Conservation (phyloP, 92 coral and sea anemone genomes). For the Umimayanthus chanpuru region DNA sequence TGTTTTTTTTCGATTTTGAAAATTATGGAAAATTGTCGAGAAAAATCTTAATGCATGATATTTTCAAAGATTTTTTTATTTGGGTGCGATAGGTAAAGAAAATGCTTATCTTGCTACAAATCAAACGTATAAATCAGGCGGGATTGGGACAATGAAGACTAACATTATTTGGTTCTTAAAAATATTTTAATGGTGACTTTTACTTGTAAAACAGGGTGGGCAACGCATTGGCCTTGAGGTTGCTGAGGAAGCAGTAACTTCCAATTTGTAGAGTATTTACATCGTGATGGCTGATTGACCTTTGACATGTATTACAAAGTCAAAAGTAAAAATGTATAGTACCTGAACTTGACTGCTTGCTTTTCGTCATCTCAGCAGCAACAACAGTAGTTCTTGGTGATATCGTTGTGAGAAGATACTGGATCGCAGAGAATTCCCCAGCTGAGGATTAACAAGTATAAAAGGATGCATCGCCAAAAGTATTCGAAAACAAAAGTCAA, state of each 20-base stretch:
- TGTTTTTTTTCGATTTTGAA: too few species aligned
- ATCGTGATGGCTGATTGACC: background rate
- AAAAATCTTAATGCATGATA: too few species aligned
- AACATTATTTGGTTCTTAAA: too few species aligned
- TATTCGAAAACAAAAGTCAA: background rate
- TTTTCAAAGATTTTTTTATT: too few species aligned
- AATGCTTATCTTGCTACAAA: too few species aligned
- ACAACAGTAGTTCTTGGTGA: background rate
- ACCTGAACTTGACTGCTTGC: background rate
- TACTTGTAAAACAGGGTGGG: too few species aligned
- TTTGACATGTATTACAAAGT: background rate
- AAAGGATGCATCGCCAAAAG: background rate
- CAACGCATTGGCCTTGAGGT: background rate
- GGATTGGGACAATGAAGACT: too few species aligned
- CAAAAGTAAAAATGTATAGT: background rate
- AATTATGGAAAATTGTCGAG: too few species aligned
- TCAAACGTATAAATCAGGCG: too few species aligned
- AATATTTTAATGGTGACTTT: too few species aligned
- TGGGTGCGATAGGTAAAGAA: too few species aligned
- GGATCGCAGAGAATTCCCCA: background rate
- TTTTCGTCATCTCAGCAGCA: background rate
- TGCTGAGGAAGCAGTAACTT: constrained; percentile 18
- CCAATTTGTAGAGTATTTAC: constrained; percentile 18
- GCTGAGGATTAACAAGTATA: background rate
- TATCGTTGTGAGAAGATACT: background rate